Conservation (phyloP, 2,888 invertebrate species). For the Cancer borealis region DNA sequence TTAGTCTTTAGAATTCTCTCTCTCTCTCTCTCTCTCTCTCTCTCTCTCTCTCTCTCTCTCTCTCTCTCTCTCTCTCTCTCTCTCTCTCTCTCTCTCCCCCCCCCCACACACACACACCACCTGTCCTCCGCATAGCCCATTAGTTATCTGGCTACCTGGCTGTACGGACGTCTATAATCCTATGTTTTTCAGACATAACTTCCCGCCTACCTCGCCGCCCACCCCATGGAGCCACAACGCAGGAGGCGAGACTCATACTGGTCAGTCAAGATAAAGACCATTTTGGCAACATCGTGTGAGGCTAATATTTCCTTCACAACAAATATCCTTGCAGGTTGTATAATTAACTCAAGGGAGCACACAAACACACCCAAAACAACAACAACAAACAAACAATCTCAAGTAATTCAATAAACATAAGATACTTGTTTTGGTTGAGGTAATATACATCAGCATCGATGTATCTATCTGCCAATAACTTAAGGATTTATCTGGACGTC, state of each 20-base stretch:
- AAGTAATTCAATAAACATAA: not conserved
- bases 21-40: constrained; percentile 3
- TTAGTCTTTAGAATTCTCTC: not conserved
- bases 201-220: not conserved
- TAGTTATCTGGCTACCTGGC: not conserved
- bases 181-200: not conserved
- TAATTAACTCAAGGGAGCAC: not conserved
- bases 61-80: not conserved
- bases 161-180: not conserved
- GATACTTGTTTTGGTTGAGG: not conserved
- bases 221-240: not conserved
- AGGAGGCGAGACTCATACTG: not conserved
- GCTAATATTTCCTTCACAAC: not conserved
- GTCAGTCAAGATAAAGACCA: not conserved
- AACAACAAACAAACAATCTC: not conserved
- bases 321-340: not conserved
- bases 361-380: not conserved
- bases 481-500: not conserved
- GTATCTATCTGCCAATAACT: not conserved
- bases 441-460: not conserved
- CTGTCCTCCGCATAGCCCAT: not conserved
- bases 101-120: not conserved
- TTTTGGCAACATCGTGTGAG: not conserved
- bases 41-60: constrained; percentile 38
- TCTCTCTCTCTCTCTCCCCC: not conserved